phyloP scores from a whole-genome alignment of 2,797 vertebrate species.

The Pitangus sulphuratus region DNA sequence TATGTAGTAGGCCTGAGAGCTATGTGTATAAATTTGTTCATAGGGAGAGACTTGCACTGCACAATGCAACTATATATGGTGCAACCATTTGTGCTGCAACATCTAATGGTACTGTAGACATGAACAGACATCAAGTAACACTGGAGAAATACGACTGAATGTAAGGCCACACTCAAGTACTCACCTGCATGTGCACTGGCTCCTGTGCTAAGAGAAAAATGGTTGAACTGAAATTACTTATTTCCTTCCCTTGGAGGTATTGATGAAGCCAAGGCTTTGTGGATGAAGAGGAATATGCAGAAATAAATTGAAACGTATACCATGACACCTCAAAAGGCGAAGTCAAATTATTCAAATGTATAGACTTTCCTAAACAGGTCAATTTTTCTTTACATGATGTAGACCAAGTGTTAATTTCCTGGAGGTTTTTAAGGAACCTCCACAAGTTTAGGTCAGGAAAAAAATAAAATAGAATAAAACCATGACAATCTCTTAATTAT shows the following conservation, averaged over 20 bases:
- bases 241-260: neutral
- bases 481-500: neutral
- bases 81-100: neutral
- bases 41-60: neutral
- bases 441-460: neutral
- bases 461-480: neutral
- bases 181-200: fast-evolving
- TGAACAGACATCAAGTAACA: neutral
- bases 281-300: neutral
- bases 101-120: neutral
- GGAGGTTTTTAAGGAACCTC: neutral
- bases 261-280: neutral
- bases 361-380: neutral
- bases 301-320: neutral
- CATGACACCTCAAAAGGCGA: neutral
- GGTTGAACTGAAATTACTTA: neutral
- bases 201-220: neutral
- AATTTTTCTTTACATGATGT: neutral
- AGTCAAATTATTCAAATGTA: neutral
- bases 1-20: neutral
- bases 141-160: neutral
- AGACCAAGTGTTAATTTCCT: neutral
- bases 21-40: neutral
- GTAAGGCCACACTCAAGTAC: neutral
- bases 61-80: neutral